phyloP scores from a whole-genome alignment of 2,888 invertebrate genomes.

The Lysandra coridon region DNA sequence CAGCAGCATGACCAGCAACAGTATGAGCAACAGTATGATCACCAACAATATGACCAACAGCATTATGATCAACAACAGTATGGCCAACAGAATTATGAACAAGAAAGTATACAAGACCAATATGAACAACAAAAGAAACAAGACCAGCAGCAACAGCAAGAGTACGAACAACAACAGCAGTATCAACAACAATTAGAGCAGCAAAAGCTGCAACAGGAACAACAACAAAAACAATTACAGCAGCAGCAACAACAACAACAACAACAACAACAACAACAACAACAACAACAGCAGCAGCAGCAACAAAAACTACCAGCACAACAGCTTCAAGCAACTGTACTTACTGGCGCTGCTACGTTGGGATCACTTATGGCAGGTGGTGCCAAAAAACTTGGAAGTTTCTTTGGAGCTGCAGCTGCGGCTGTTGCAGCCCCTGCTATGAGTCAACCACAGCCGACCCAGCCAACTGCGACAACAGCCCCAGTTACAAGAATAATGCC shows the following conservation, averaged over 20 bases:
- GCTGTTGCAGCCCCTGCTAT: constrained; percentile 64
- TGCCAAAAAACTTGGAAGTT: constrained; percentile 73
- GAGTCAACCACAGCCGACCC: constrained; percentile 49
- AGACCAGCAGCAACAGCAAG: constrained; percentile 49
- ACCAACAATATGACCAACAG: constrained; percentile 43
- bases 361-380: constrained; percentile 77
- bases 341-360: constrained; percentile 73
- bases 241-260: constrained; percentile 42
- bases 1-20: constrained; percentile 43
- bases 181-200: constrained; percentile 50
- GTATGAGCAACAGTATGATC: constrained; percentile 44
- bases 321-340: constrained; percentile 66
- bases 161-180: constrained; percentile 47
- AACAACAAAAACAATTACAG: constrained; percentile 46
- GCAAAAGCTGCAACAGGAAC: constrained; percentile 46
- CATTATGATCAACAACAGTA: constrained; percentile 45
- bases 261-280: constrained; percentile 52
- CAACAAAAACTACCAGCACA: constrained; percentile 64
- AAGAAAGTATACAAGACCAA: constrained; percentile 47
- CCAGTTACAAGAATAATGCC: constrained; percentile 31
- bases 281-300: constrained; percentile 60
- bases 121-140: constrained; percentile 48
- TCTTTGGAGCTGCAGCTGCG: constrained; percentile 75
- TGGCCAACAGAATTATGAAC: constrained; percentile 46
- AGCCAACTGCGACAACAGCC: constrained; percentile 32